Conservation (phyloP, 1,140 invertebrate species). For the Drosophila setifemur region DNA sequence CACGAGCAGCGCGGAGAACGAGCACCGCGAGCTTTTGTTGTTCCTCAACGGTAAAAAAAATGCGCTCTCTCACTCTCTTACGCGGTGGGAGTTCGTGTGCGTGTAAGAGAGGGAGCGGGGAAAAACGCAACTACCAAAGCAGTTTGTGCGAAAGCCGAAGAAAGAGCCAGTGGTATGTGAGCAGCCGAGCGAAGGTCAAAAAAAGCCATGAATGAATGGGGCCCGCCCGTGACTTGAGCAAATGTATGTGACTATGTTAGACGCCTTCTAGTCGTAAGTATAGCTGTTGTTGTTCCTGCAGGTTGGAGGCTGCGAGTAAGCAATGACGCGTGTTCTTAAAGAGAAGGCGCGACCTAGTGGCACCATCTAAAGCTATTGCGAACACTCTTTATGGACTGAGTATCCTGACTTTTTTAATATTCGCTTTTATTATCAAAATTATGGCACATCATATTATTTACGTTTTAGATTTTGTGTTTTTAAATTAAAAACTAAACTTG, state of each 20-base stretch:
- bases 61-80: conserved; percentile 15
- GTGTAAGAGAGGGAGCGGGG: conserved; percentile 16
- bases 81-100: conserved; percentile 7
- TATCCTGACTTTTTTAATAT: not conserved
- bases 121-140: too few relatives aligned
- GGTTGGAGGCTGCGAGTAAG: conserved; percentile 41
- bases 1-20: conserved; percentile 22
- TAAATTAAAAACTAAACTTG: too few relatives aligned
- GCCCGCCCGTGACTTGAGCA: not conserved
- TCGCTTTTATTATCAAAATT: not conserved
- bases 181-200: conserved; percentile 60
- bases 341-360: conserved; percentile 58
- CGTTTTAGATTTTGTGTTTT: too few relatives aligned
- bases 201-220: conserved; percentile 74
- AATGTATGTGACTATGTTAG: conserved; percentile 21
- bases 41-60: conserved; percentile 56
- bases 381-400: not conserved
- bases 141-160: too few relatives aligned
- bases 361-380: conserved; percentile 36
- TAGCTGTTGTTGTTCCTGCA: conserved; percentile 42
- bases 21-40: conserved; percentile 36
- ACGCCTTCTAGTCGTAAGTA: conserved; percentile 61
- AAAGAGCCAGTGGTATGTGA: conserved; percentile 9
- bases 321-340: conserved; percentile 62
- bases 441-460: too few relatives aligned